phyloP scores from a whole-genome alignment of 2,888 invertebrate genomes.

The Caenorhabditis sp. region DNA sequence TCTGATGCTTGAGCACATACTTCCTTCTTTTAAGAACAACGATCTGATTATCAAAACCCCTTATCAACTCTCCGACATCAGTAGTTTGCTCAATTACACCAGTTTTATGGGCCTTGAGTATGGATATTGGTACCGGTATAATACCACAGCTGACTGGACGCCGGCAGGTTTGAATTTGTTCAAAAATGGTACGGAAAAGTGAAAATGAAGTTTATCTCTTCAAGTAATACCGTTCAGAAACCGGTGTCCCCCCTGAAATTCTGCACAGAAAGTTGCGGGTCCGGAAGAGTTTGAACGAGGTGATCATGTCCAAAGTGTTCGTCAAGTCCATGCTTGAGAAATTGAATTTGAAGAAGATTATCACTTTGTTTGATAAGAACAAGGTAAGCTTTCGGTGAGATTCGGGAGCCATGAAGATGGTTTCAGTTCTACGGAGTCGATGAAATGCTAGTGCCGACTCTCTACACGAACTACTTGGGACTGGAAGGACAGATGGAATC shows the following conservation, averaged over 20 bases:
- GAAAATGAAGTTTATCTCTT: background rate
- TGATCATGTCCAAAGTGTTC: constrained; percentile 55
- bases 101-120: constrained; percentile 59
- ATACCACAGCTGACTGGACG: constrained; percentile 49
- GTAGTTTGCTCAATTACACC: constrained; percentile 46
- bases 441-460: constrained; percentile 53
- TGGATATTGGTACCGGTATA: constrained; percentile 35
- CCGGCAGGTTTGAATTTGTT: constrained; percentile 50
- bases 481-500: constrained; percentile 61
- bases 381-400: no score
- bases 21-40: constrained; percentile 53
- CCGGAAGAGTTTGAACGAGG: constrained; percentile 55
- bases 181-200: constrained; percentile 27
- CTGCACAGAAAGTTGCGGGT: constrained; percentile 36
- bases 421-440: constrained; percentile 57
- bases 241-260: constrained; percentile 44
- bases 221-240: constrained; percentile 28
- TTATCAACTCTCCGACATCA: constrained; percentile 47
- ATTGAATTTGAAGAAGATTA: constrained; percentile 37
- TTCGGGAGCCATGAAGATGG: no score
- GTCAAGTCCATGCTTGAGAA: constrained; percentile 57
- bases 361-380: constrained; percentile 51
- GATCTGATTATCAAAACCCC: constrained; percentile 51
- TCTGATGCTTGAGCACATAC: no score
- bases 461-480: constrained; percentile 59